Base-by-base conservation (phyloP, 2,888 invertebrate genomes). In the Sisyra nigra region DNA sequence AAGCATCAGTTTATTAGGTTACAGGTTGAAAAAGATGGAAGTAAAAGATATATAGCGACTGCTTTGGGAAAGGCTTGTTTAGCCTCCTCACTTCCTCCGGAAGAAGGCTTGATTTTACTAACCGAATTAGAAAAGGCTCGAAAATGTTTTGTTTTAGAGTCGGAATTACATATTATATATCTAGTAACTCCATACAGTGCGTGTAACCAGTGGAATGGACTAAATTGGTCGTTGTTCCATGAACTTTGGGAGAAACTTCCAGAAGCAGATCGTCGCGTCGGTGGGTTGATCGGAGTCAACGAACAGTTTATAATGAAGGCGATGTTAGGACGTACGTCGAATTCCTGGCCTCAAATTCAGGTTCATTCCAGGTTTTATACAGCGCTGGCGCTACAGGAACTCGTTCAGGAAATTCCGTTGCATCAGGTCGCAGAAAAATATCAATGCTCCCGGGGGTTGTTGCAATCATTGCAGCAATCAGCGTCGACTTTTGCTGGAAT, bases 401-500 rank as follows among this genome's bases (percentile, higher is more conserved):
- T 98, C 47, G 85, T 97, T 0, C 85, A 87, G 57, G 98, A 98
- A 68, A 71, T 80, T 24, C 79, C 91, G 3, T 67, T 98, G 40
- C 69, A 71, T 44, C 67, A 72, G 42, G 92, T 93, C 1, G 83
- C 88, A n/a, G 57, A 59, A 8, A 93, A 89, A 59, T 97, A 82
- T 58, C 78, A 76, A 51, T 87, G 88, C 54, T 78, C 81, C 44
- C 77, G 93, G 42, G 97, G 97, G 10, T 76, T 88, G 62, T 65
- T 98, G 15, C 97, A 98, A 66, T 80, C 86, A 45, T 69, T 98
- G 19, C 97, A 98, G 62, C 93, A 94, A 61, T 81, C 86, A 44
- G 84, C 96, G 2, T 82, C 96, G 30, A 91, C 92, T 30, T 96
- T 94, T 72, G 93, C 96, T 44, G 94, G 93, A 44, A 96, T 96